These are phyloP conservation scores for Dryas iulia DNA, from an alignment of 1,140 invertebrate genomes.

Conservation along the genomic window DNA sequence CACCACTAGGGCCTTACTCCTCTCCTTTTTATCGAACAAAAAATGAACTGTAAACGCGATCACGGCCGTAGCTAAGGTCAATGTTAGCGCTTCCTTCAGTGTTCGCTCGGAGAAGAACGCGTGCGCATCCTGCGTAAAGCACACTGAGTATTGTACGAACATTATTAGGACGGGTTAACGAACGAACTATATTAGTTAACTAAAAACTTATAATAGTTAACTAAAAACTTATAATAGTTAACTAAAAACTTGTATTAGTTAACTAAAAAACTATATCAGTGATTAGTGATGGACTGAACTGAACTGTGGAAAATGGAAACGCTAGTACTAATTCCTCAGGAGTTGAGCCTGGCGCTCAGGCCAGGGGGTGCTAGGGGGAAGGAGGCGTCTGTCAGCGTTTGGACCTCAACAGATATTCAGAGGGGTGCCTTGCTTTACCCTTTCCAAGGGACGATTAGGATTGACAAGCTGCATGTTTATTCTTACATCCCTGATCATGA, in stretches of 20 bases:
- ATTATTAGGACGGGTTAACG: conserved; percentile 51
- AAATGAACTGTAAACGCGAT: conserved; percentile 80
- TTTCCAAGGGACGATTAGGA: conserved; percentile 93
- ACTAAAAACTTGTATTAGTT: no score
- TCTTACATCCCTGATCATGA: conserved; percentile 91
- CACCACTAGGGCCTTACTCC: conserved; percentile 73
- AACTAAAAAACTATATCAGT: background rate
- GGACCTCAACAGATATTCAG: conserved; percentile 89
- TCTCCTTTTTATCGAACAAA: conserved; percentile 81
- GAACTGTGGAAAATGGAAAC: conserved; percentile 87
- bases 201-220: no score
- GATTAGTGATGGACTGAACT: conserved; percentile 4
- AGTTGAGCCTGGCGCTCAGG: conserved; percentile 90
- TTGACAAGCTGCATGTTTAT: conserved; percentile 93
- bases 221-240: no score
- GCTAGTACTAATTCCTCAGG: conserved; percentile 93
- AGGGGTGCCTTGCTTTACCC: conserved; percentile 90
- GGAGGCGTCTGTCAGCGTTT: conserved; percentile 88
- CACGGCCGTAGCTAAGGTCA: conserved; percentile 79
- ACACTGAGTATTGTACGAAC: conserved; percentile 46
- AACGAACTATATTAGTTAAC: conserved; percentile 51
- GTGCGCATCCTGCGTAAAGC: conserved; percentile 70
- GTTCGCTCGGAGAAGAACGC: conserved; percentile 73
- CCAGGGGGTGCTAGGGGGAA: conserved; percentile 81
- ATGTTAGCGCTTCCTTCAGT: conserved; percentile 80